Evolutionary conservation across 1,140 invertebrate species (phyloP).

Genomic region (Calephelis virginiensis): DNA sequence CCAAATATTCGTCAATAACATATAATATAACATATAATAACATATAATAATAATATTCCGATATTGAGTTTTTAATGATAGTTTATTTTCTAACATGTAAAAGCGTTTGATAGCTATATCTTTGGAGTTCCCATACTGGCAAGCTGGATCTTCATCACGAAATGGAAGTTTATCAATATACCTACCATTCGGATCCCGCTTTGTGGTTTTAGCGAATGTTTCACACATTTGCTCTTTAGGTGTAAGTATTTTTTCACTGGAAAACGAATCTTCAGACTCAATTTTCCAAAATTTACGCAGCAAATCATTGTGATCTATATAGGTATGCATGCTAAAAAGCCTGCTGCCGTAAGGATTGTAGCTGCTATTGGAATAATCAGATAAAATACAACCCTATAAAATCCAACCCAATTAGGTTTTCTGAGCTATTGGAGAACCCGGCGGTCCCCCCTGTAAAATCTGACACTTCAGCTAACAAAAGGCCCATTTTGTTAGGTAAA

Average conservation of each 20-base stretch:
- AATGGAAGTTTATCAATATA: conserved; percentile 11
- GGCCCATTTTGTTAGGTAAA: neutral
- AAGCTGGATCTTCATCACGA: neutral
- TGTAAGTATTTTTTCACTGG: neutral
- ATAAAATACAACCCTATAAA: neutral
- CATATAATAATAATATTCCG: too few species aligned
- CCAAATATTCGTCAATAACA: conserved; percentile 22
- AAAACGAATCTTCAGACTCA: conserved; percentile 9
- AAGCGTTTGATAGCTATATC: conserved; percentile 16
- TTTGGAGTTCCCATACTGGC: neutral
- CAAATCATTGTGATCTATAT: conserved; percentile 5
- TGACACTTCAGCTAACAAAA: conserved; percentile 11
- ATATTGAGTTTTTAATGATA: conserved; percentile 7
- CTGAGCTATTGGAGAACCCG: conserved; percentile 3
- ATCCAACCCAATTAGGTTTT: conserved; percentile 9
- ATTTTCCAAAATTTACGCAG: conserved; percentile 17
- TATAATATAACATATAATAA: too few species aligned
- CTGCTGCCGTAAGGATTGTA: neutral
- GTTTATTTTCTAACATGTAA: conserved; percentile 3
- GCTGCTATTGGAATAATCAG: neutral
- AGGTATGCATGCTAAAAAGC: conserved; percentile 3
- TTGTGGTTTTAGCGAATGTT: conserved; percentile 2
- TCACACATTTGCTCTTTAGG: conserved; percentile 6
- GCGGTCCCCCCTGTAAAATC: neutral
- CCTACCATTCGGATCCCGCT: neutral